Conservation (phyloP, 2,888 invertebrate species). For the Eupithecia subfuscata region DNA sequence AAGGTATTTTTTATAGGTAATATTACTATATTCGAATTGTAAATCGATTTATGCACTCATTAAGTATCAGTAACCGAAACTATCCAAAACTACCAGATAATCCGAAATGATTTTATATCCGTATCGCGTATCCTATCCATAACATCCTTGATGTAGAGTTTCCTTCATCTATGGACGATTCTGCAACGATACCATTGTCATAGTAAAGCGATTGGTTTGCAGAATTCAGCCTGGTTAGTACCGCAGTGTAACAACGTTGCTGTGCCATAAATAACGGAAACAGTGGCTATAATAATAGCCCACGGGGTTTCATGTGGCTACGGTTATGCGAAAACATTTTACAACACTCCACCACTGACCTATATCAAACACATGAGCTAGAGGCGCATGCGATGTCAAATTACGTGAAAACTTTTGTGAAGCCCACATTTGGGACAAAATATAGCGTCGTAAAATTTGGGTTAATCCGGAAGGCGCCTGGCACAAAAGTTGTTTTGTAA, state of each 20-base stretch:
- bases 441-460: slow-evolving; percentile 9
- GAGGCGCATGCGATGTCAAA: slow-evolving; percentile 18
- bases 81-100: too few relatives aligned
- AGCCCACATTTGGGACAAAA: slow-evolving; percentile 11
- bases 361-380: slow-evolving; percentile 12
- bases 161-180: not conserved
- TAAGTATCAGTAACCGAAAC: too few relatives aligned
- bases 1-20: too few relatives aligned
- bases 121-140: too few relatives aligned
- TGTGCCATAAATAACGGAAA: slow-evolving; percentile 29
- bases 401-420: slow-evolving; percentile 13
- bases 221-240: not conserved
- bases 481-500: slow-evolving; percentile 15
- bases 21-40: too few relatives aligned
- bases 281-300: slow-evolving; percentile 27
- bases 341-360: slow-evolving; percentile 22
- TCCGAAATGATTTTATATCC: too few relatives aligned
- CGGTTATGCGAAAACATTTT: slow-evolving; percentile 28
- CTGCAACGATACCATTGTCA: not conserved
- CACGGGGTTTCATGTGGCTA: slow-evolving; percentile 22
- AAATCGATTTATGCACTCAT: too few relatives aligned
- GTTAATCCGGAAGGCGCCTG: slow-evolving; percentile 16
- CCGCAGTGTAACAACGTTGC: slow-evolving; percentile 22
- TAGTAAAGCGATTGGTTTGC: not conserved
- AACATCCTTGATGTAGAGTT: too few relatives aligned